Evolutionary conservation across 2,797 vertebrate species (phyloP).

Genomic region (Nothura maculosa): DNA sequence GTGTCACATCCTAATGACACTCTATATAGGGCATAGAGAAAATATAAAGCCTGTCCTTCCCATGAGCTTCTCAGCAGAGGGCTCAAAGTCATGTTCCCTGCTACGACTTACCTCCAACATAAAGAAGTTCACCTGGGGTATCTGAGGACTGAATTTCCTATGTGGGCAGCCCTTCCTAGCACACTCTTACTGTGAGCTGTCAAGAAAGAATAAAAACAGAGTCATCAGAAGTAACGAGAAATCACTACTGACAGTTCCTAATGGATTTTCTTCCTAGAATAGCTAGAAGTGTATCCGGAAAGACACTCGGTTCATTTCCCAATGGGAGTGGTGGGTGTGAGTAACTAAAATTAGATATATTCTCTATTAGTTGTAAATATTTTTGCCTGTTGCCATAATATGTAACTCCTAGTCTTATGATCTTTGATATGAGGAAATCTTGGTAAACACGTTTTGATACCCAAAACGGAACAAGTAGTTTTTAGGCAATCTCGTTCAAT

Average conservation of each 20-base stretch:
- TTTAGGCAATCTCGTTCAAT: not conserved
- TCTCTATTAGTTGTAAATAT: slow-evolving; percentile 24
- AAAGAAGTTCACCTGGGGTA: not conserved
- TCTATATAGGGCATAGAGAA: not conserved
- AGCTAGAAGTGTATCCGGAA: not conserved
- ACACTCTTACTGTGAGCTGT: not conserved
- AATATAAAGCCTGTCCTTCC: not conserved
- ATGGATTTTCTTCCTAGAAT: slow-evolving; percentile 4
- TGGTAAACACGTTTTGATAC: not conserved
- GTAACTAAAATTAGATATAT: slow-evolving; percentile 18
- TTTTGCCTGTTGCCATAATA: slow-evolving; percentile 23
- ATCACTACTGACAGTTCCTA: accelerated
- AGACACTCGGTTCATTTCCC: not conserved
- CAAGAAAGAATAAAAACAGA: slow-evolving; percentile 20
- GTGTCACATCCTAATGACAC: not conserved
- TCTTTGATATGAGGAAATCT: not conserved
- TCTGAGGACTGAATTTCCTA: slow-evolving; percentile 4
- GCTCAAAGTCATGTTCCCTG: not conserved
- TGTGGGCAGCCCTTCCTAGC: not conserved
- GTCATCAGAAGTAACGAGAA: not conserved
- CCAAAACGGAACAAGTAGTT: not conserved
- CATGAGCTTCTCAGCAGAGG: not conserved
- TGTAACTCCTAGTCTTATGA: not conserved
- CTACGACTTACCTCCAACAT: not conserved
- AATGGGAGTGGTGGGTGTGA: not conserved